Percentiles rank a stretch among this genome's conserved stretches.
Evolutionary conservation across 2,113 vertebrate species (phyloP).

Genomic region (Leiothrix lutea): DNA sequence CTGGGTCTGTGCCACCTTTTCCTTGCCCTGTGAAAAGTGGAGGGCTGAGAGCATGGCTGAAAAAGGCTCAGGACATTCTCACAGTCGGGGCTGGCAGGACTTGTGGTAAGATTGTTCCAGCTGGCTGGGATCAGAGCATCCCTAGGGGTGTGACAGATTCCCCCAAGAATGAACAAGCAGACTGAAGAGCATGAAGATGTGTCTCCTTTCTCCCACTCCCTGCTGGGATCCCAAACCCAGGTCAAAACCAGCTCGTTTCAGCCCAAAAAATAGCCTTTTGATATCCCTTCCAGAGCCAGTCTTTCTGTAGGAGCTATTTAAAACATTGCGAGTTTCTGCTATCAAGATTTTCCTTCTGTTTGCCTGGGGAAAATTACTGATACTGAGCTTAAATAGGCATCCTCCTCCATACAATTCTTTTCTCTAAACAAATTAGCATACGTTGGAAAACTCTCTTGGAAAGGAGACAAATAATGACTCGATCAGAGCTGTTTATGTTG

Average conservation of each 20-base stretch:
- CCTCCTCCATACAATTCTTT: not conserved
- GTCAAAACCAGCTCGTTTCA: constrained; percentile 23
- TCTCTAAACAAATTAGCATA: constrained; percentile 35
- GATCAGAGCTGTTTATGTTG: constrained; percentile 17
- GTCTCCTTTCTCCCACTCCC: constrained; percentile 33
- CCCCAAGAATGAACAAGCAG: constrained; percentile 63
- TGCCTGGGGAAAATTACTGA: constrained; percentile 20
- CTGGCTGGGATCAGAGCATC: constrained; percentile 56
- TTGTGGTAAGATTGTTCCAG: constrained; percentile 10
- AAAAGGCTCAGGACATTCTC: constrained; percentile 67
- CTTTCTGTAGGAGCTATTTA: not conserved
- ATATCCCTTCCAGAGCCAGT: not conserved
- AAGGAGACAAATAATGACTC: not conserved
- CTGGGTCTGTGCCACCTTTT: constrained; percentile 51
- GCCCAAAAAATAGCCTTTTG: not conserved
- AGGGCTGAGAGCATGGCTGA: constrained; percentile 55
- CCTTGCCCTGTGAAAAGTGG: constrained; percentile 51
- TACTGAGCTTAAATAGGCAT: not conserved
- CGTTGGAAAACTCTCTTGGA: constrained; percentile 42
- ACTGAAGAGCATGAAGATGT: constrained; percentile 55
- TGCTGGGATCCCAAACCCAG: constrained; percentile 19
- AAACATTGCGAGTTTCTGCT: not conserved
- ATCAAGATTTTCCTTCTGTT: not conserved
- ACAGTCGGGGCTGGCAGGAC: constrained; percentile 49
- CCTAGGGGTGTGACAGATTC: constrained; percentile 63